Conservation (phyloP, 92 coral and sea anemone genomes). For the Phenganax stokvisi region DNA sequence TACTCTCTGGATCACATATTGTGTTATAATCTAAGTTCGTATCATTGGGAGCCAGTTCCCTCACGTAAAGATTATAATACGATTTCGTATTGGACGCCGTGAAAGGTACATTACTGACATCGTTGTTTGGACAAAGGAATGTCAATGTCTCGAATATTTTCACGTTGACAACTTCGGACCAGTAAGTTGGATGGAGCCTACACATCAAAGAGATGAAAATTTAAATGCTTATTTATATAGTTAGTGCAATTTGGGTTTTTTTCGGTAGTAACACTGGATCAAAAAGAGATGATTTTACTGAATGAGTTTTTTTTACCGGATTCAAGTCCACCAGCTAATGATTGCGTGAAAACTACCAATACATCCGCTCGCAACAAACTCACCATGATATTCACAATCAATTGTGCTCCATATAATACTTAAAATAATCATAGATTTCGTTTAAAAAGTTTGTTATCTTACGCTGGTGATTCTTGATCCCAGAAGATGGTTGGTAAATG, state of each 20-base stretch:
- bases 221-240: not conserved
- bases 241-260: too few species aligned
- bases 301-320: too few species aligned
- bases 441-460: not conserved
- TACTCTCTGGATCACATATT: conserved; percentile 10
- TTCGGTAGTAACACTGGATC: too few species aligned
- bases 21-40: conserved; percentile 28
- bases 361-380: not conserved
- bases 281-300: not conserved
- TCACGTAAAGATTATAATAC: conserved; percentile 31
- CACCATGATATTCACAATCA: not conserved
- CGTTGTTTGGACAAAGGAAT: conserved; percentile 26
- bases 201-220: not conserved
- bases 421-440: not conserved
- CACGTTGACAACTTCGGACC: conserved; percentile 34
- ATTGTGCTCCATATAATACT: not conserved
- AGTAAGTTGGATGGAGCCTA: conserved; percentile 14
- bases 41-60: conserved; percentile 19
- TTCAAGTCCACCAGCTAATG: not conserved
- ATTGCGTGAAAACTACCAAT: not conserved
- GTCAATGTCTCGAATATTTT: conserved; percentile 10
- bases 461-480: conserved; percentile 16
- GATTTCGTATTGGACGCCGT: not conserved
- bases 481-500: conserved; percentile 24
- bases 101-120: not conserved